Conservation (phyloP, 2,797 vertebrate genomes). For the Poecile montanus region DNA sequence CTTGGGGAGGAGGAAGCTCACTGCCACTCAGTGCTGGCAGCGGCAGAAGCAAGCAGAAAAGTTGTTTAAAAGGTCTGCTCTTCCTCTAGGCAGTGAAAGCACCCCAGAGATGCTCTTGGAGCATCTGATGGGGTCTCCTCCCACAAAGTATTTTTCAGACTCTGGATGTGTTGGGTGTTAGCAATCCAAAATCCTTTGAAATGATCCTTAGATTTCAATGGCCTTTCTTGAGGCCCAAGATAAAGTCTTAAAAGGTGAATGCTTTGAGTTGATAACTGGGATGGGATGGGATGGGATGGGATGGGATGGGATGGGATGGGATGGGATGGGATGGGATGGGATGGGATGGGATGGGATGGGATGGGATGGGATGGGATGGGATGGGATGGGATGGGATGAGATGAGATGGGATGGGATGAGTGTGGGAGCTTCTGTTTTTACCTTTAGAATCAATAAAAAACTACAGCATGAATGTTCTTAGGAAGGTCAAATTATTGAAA, state of each 20-base stretch:
- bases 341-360: background rate
- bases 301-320: too few species aligned
- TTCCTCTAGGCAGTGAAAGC: background rate
- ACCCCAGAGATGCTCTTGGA: rapidly evolving
- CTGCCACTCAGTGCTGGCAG: rapidly evolving
- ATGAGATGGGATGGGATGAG: background rate
- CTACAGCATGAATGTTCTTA: rapidly evolving
- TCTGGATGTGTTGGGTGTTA: rapidly evolving
- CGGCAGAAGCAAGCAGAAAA: rapidly evolving
- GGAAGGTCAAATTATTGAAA: background rate
- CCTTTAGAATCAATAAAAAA: background rate
- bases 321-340: background rate
- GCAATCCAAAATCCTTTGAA: background rate
- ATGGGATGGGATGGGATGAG: too few species aligned
- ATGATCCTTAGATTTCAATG: background rate
- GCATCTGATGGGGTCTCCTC: background rate
- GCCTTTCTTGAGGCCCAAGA: rapidly evolving
- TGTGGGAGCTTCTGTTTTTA: background rate
- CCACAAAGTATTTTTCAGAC: background rate
- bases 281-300: background rate
- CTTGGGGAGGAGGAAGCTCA: background rate
- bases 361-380: background rate
- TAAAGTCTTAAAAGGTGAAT: background rate
- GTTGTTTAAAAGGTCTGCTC: background rate
- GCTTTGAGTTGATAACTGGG: background rate